phyloP scores from a whole-genome alignment of 1,140 invertebrate species.

The Tyrophagus putrescentiae region DNA sequence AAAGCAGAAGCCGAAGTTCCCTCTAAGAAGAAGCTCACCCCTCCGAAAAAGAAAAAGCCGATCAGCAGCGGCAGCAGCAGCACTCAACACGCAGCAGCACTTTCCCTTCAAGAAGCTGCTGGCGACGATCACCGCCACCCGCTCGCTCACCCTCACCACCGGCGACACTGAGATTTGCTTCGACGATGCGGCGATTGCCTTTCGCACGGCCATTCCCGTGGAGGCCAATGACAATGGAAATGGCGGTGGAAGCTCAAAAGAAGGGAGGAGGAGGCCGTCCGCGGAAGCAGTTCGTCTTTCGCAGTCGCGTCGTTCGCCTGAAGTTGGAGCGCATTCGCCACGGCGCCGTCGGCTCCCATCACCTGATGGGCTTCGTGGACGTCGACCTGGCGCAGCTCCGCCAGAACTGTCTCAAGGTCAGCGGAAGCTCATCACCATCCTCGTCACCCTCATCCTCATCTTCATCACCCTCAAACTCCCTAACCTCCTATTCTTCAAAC shows the following conservation, averaged over 20 bases:
- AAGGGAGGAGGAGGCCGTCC: neutral
- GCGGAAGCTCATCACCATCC: neutral
- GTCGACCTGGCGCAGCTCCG: neutral
- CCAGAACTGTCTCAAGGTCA: too few species aligned
- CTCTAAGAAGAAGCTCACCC: too few species aligned
- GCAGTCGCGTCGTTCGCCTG: neutral
- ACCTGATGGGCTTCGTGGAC: conserved; percentile 5
- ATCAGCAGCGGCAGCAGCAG: too few species aligned
- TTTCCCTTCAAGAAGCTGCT: too few species aligned
- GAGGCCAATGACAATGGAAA: too few species aligned
- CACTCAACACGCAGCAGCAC: too few species aligned
- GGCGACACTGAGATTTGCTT: neutral
- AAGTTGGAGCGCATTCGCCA: neutral
- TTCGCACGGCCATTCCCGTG: neutral
- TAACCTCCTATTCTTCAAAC: too few species aligned
- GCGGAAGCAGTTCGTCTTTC: neutral
- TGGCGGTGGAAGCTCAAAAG: neutral
- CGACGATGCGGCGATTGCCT: neutral
- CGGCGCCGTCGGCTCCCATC: neutral
- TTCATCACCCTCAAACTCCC: too few species aligned
- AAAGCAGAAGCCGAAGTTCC: too few species aligned
- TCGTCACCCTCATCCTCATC: neutral
- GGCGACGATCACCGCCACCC: neutral
- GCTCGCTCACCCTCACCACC: neutral
- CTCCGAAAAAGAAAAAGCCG: too few species aligned